A percentile compares a stretch with the other conserved stretches of the same genome.
phyloP scores from a whole-genome alignment of 30 jellyfish, hydroid and myxozoan genomes.

The Turritopsis rubra region DNA sequence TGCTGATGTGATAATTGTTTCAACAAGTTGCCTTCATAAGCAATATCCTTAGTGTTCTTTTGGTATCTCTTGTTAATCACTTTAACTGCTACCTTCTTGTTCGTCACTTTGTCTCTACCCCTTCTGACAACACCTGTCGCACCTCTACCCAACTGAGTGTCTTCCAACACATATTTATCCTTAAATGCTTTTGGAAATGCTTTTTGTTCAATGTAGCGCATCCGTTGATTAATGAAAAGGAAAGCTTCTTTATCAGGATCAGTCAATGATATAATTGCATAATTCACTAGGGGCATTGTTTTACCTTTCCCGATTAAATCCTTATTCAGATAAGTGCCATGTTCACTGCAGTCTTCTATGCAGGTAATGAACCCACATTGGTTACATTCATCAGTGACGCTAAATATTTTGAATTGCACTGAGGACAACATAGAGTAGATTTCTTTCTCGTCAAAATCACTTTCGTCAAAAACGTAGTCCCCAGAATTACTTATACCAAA shows the following conservation, averaged over 20 bases:
- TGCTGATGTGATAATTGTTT: neutral
- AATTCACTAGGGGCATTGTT: neutral
- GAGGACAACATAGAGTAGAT: neutral
- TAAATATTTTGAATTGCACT: neutral
- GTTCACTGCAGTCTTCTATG: constrained; percentile 2
- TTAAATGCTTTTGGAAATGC: neutral
- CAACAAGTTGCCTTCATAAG: constrained; percentile 7
- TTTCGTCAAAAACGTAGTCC: neutral
- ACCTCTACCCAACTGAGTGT: constrained; percentile 6
- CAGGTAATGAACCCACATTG: neutral
- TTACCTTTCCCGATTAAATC: neutral
- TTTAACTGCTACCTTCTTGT: neutral
- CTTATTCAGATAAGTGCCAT: constrained; percentile 9
- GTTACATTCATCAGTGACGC: neutral
- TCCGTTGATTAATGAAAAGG: neutral
- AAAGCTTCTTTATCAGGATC: constrained; percentile 10
- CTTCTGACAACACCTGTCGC: constrained; percentile 1
- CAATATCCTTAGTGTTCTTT: neutral
- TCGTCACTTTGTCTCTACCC: neutral
- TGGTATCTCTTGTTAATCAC: neutral
- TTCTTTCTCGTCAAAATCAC: neutral
- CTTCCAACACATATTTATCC: neutral
- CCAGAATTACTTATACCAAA: neutral
- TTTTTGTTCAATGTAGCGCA: neutral
- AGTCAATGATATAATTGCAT: neutral